Evolutionary conservation across 2,888 invertebrate genomes (phyloP).

Genomic region (Rhorus exstirpatorius): DNA sequence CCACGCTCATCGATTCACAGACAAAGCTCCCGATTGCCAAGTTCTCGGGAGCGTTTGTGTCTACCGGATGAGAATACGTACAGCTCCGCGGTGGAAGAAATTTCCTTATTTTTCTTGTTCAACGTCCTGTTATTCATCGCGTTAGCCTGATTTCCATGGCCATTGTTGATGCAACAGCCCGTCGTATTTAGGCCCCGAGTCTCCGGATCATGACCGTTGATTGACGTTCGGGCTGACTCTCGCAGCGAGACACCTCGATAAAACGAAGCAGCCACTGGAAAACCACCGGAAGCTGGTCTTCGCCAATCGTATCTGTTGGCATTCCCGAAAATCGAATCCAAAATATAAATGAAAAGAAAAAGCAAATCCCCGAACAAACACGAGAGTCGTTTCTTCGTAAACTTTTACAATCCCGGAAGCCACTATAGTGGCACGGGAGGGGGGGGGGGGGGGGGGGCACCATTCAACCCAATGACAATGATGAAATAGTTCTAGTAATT

Average conservation of each 20-base stretch:
- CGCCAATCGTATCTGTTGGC: slow-evolving; percentile 78
- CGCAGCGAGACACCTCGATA: slow-evolving; percentile 78
- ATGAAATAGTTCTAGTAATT: too few species aligned
- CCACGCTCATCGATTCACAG: slow-evolving; percentile 68
- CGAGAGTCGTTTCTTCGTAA: background rate
- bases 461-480: too few species aligned
- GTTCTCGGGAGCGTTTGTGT: slow-evolving; percentile 72
- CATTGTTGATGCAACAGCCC: slow-evolving; percentile 71
- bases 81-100: slow-evolving; percentile 71
- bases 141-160: slow-evolving; percentile 66
- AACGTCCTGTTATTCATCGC: slow-evolving; percentile 58
- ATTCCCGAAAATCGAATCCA: background rate
- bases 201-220: slow-evolving; percentile 67
- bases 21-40: slow-evolving; percentile 75
- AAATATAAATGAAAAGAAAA: background rate
- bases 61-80: slow-evolving; percentile 76
- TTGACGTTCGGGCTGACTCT: slow-evolving; percentile 71
- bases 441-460: too few species aligned
- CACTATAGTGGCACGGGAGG: too few species aligned
- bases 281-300: slow-evolving; percentile 73
- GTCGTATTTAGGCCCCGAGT: slow-evolving; percentile 69
- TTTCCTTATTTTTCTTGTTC: slow-evolving; percentile 64
- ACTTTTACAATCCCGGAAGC: too few species aligned
- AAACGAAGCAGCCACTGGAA: slow-evolving; percentile 76
- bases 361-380: background rate